Evolutionary conservation across 2,888 invertebrate genomes (phyloP).

Genomic region (Hydrotaea diabolus): DNA sequence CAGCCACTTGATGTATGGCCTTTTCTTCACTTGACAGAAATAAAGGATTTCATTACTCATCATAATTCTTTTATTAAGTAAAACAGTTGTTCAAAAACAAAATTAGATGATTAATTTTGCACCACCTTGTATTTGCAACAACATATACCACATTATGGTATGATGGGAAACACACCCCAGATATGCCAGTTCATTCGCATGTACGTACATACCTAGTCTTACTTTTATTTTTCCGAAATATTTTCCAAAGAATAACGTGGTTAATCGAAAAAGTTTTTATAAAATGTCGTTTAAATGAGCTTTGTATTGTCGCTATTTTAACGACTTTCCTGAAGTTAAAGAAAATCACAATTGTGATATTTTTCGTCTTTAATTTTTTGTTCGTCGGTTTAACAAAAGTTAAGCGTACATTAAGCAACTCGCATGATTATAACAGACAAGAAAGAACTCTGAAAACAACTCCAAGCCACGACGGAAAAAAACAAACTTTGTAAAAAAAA

Average conservation of each 20-base stretch:
- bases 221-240: not conserved
- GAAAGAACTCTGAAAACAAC: conserved; percentile 19
- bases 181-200: too few species aligned
- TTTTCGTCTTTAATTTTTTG: not conserved
- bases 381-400: not conserved
- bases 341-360: conserved; percentile 9
- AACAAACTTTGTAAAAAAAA: conserved; percentile 23
- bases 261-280: conserved; percentile 39
- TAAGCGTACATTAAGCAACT: conserved; percentile 13
- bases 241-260: not conserved
- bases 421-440: conserved; percentile 14
- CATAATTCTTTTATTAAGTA: too few species aligned
- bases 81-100: too few species aligned
- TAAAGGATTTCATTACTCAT: too few species aligned
- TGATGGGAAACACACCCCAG: too few species aligned
- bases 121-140: too few species aligned
- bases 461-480: not conserved
- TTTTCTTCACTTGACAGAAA: too few species aligned
- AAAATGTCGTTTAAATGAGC: conserved; percentile 32
- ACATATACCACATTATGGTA: too few species aligned
- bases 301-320: conserved; percentile 20
- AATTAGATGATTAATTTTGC: too few species aligned
- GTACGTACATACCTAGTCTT: not conserved
- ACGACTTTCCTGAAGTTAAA: conserved; percentile 3
- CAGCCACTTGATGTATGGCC: too few species aligned